Conservation (phyloP, 2,113 vertebrate species). For the Catagonus wagneri region DNA sequence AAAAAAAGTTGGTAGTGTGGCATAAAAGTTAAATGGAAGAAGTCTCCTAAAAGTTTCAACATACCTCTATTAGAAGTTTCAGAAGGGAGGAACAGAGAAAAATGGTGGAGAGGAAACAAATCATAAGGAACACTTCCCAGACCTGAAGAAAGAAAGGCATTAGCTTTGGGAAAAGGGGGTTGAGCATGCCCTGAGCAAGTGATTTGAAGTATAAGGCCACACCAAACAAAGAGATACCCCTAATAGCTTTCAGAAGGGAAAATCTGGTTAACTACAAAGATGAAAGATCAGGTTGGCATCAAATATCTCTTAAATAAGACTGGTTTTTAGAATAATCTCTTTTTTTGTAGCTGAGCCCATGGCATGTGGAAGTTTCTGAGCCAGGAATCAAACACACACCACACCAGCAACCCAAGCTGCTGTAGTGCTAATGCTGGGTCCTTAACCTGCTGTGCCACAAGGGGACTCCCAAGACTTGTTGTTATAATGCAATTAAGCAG, state of each 20-base stretch:
- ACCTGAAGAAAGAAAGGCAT: neutral
- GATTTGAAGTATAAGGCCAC: neutral
- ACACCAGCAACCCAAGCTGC: no score
- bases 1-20: neutral
- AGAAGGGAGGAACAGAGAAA: neutral
- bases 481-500: neutral
- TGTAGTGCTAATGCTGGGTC: no score
- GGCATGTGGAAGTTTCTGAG: no score
- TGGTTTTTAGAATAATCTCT: neutral
- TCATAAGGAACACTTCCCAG: neutral
- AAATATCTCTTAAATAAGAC: neutral
- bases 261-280: neutral
- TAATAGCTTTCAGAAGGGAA: neutral
- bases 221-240: neutral
- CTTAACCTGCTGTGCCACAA: no score
- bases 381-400: no score
- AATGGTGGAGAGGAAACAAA: neutral
- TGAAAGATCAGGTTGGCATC: neutral
- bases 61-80: neutral
- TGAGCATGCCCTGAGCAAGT: neutral
- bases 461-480: no score
- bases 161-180: neutral
- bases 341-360: no score
- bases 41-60: neutral
- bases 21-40: neutral